Conservation (phyloP, 1,140 invertebrate genomes). For the Cherax destructor region DNA sequence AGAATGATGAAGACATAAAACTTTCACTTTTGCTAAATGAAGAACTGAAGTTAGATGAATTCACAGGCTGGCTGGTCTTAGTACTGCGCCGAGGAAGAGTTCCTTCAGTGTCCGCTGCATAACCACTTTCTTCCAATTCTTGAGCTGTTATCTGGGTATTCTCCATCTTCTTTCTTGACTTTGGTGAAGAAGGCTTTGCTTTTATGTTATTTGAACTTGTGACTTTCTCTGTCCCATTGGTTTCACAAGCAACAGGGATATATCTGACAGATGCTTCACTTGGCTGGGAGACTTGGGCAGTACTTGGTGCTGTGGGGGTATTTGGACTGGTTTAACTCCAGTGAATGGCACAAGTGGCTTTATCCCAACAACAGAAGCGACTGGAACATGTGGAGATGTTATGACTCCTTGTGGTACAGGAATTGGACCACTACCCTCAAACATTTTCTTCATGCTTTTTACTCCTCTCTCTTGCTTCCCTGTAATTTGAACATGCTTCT, state of each 20-base stretch:
- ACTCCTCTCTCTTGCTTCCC: slow-evolving; percentile 43
- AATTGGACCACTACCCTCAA: slow-evolving; percentile 53
- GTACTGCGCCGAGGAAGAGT: slow-evolving; percentile 57
- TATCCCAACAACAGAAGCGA: neutral
- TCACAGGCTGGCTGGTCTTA: slow-evolving; percentile 43
- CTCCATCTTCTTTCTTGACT: slow-evolving; percentile 77
- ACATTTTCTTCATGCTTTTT: slow-evolving; percentile 40
- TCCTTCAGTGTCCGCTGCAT: slow-evolving; percentile 81
- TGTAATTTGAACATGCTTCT: slow-evolving; percentile 20
- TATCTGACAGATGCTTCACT: neutral
- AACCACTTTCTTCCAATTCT: slow-evolving; percentile 80
- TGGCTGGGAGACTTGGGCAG: neutral
- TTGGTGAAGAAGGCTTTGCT: slow-evolving; percentile 79
- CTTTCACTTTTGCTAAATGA: slow-evolving; percentile 69
- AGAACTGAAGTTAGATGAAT: slow-evolving; percentile 39
- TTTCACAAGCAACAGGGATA: slow-evolving; percentile 31
- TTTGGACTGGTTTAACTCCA: slow-evolving; percentile 20
- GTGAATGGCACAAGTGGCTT: slow-evolving; percentile 9
- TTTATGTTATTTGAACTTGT: slow-evolving; percentile 42
- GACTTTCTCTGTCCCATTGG: slow-evolving; percentile 23
- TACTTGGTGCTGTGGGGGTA: slow-evolving; percentile 3
- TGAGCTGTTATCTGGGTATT: slow-evolving; percentile 72
- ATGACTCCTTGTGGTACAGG: slow-evolving; percentile 46
- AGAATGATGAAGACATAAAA: slow-evolving; percentile 63
- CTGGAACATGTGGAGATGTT: neutral